phyloP scores from a whole-genome alignment of 2,113 vertebrate species.

The Globicephala melas region DNA sequence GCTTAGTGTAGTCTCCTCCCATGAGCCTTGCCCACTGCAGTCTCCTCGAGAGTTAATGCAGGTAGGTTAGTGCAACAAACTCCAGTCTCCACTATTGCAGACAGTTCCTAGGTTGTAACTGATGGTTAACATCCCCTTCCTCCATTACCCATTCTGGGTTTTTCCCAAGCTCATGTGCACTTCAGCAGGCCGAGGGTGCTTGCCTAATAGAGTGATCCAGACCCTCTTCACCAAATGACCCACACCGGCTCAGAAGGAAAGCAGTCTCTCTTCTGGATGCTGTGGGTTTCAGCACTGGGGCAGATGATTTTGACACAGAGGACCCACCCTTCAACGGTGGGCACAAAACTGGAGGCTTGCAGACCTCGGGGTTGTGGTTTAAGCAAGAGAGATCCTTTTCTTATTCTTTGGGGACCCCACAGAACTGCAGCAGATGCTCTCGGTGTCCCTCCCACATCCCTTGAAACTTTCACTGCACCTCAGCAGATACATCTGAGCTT shows the following conservation, averaged over 20 bases:
- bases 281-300: background rate
- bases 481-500: background rate
- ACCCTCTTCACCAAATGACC: background rate
- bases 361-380: background rate
- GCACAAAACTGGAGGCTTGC: background rate
- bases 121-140: background rate
- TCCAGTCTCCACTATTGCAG: background rate
- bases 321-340: background rate
- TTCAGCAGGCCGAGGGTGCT: background rate
- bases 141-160: background rate
- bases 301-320: background rate
- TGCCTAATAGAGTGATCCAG: background rate
- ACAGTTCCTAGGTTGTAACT: background rate
- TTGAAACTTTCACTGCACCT: fast-evolving
- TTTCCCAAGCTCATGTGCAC: background rate
- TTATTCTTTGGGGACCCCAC: background rate
- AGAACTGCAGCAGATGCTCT: background rate
- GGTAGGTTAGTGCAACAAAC: background rate
- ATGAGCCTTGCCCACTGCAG: background rate
- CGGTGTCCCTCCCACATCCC: background rate
- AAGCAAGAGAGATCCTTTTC: background rate
- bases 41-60: background rate
- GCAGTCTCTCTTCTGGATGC: background rate
- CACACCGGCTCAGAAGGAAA: background rate
- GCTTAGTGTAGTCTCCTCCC: background rate